A percentile compares a stretch with the other conserved stretches of the same genome.
These are phyloP conservation scores for Perizoma flavofasciatum DNA, from an alignment of 2,888 invertebrate genomes.

Conservation along the genomic window DNA sequence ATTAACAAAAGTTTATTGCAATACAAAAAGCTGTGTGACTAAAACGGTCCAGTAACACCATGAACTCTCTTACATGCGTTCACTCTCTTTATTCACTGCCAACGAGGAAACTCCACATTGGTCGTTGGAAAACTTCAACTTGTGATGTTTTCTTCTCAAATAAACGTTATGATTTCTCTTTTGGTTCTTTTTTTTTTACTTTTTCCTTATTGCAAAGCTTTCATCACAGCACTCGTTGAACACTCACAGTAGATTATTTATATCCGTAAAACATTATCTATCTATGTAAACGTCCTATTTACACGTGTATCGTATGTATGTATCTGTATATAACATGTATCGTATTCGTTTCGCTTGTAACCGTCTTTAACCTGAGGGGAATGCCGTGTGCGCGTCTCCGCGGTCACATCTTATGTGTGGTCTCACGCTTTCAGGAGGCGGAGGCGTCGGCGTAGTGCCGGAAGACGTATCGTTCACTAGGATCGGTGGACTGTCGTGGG, in stretches of 20 bases:
- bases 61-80: constrained; percentile 50
- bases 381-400: constrained; percentile 33
- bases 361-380: constrained; percentile 72
- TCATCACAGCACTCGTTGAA: constrained; percentile 82
- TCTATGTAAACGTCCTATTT: constrained; percentile 47
- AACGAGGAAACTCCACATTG: constrained; percentile 32
- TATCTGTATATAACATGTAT: constrained; percentile 58
- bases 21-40: constrained; percentile 65
- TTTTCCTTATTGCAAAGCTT: constrained; percentile 78
- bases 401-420: constrained; percentile 43
- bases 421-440: constrained; percentile 65
- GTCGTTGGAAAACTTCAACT: constrained; percentile 32
- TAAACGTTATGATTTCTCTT: constrained; percentile 74
- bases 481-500: constrained; percentile 88
- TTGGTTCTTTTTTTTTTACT: constrained; percentile 73
- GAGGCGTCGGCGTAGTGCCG: constrained; percentile 51
- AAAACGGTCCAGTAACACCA: constrained; percentile 66
- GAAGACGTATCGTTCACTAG: constrained; percentile 89
- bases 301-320: constrained; percentile 38
- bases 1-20: constrained; percentile 69
- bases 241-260: constrained; percentile 74
- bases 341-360: constrained; percentile 65
- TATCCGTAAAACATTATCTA: constrained; percentile 56
- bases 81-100: constrained; percentile 38
- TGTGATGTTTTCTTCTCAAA: constrained; percentile 53